Base-by-base conservation (phyloP, 2,888 invertebrate genomes). In the Heterodera filipjevi region DNA sequence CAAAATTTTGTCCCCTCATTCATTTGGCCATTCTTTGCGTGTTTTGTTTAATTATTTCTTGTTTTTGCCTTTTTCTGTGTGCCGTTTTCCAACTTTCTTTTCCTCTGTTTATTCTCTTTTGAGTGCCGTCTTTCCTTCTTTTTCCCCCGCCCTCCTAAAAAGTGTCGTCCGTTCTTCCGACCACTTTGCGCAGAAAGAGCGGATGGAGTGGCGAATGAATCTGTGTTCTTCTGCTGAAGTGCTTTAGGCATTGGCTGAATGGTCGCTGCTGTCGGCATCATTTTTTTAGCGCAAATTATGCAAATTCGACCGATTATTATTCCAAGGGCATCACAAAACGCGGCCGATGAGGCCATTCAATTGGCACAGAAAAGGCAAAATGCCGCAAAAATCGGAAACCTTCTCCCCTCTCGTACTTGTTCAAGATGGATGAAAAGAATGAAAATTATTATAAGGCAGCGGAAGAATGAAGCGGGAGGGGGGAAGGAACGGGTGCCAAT, bases 281-380 rank as follows among this genome's bases (percentile, higher is more conserved):
- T 59, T 59, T 59, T n/a, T 59, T 59, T 59, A 59, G 59, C 59
- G 59, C 59, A 59, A 59, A 59, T 59, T 59, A 59, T 59, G 59
- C 59, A 59, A 59, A 59, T 59, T 59, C 59, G 59, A 12, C 59
- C 59, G 59, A 59, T 27, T 59, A 59, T 59, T 59, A 59, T 59
- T 59, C 59, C 59, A 59, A 59, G 59, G 59, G 27, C 27, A 10
- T 59, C 59, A 27, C 22, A 10, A 59, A 59, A 59, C 8, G 39
- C 22, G 53, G 53, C 53, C 53, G 53, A 53, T 22, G 53, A 53
- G 27, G 59, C 59, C 27, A 59, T 59, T n/a, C 22, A n/a, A 59
- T 59, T 59, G 27, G 59, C 59, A 59, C 10, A 59, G 39, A 53
- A 59, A 59, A 59, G 59, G 59, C 59, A 59, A 16, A n/a, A 16